Evolutionary conservation across 64 coral and sea anemone genomes (phyloP).

Genomic region (Montipora sp.): DNA sequence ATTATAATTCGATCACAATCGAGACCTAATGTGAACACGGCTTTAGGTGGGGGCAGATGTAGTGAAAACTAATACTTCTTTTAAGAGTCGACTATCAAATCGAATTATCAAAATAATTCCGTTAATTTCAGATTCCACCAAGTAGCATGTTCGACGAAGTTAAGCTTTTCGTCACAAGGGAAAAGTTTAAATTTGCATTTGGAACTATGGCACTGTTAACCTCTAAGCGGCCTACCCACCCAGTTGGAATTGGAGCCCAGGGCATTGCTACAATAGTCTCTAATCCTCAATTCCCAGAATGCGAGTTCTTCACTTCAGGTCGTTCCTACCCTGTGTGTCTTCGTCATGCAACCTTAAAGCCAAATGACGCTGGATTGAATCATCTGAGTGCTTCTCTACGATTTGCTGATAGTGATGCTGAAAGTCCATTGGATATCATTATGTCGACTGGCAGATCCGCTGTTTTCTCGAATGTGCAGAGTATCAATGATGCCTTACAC

Average conservation of each 20-base stretch:
- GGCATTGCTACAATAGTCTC: slow-evolving; percentile 65
- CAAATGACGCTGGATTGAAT: slow-evolving; percentile 55
- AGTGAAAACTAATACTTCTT: too few species aligned
- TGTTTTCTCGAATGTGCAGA: slow-evolving; percentile 44
- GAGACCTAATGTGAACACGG: too few species aligned
- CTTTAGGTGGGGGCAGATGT: too few species aligned
- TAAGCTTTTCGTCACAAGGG: slow-evolving; percentile 15
- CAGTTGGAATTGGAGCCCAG: slow-evolving; percentile 54
- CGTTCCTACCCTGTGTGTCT: slow-evolving; percentile 71
- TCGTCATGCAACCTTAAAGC: slow-evolving; percentile 66
- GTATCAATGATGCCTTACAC: slow-evolving; percentile 47
- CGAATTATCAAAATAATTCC: background rate
- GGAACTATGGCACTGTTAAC: slow-evolving; percentile 41
- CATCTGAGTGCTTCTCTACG: slow-evolving; percentile 67
- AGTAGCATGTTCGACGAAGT: slow-evolving; percentile 38
- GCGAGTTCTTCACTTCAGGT: slow-evolving; percentile 80
- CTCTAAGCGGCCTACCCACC: slow-evolving; percentile 66
- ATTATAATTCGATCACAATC: too few species aligned
- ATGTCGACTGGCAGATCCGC: slow-evolving; percentile 79
- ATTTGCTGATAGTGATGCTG: slow-evolving; percentile 80
- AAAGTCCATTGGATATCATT: slow-evolving; percentile 63
- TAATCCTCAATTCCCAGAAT: slow-evolving; percentile 69
- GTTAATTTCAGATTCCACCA: background rate
- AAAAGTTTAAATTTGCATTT: slow-evolving; percentile 67
- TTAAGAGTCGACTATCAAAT: too few species aligned